Evolutionary conservation across 1,140 invertebrate genomes (phyloP), one percentile per base, ranked within the genome.

Genomic region (Drosophila oshimai): DNA sequence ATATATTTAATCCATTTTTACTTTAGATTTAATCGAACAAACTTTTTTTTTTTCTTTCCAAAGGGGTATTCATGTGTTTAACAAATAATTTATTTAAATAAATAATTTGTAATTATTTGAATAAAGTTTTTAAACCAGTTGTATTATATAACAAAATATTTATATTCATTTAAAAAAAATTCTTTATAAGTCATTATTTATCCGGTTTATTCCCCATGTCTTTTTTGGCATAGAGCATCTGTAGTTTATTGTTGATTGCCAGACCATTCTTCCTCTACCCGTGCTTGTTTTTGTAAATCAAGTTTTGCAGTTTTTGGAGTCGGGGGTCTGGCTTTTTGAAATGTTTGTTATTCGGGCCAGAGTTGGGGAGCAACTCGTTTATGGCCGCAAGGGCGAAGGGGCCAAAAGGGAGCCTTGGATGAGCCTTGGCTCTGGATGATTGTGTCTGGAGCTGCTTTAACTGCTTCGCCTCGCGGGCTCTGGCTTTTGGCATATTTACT

Each of bases 341-440:
- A 80, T 84, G 80, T 84, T 84, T 84, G 80, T 86, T 86, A 86
- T 84, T 72, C 76, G 60, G 60, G 67, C 75, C 44, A 79, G 67
- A 76, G 70, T 50, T 84, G 60, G 61, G 70, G 74, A 50, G 62
- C 80, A 86, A 83, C 80, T 83, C 37, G 79, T 83, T 83, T 72
- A 73, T 73, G 69, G 57, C 41, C 42, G 12, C 31, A 50, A 65
- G 62, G 33, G 61, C 18, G 9, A 17, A 9, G 26, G 44, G 39
- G 9, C 49, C 13, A 36, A 26, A 49, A 15, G 26, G 57, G 33
- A 17, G 33, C 37, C 37, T 26, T 28, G 61, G 61, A 65, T 65
- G 61, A 65, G 61, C 61, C 58, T 17, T 18, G 61, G 57, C 60
- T 65, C 33, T 39, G 31, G 65, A 58, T 70, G 67, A 58, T 47